A percentile compares a stretch with the other conserved stretches of the same genome.
Conservation (phyloP, 2,113 vertebrate species). For the Melanotaenia duboulayi region DNA sequence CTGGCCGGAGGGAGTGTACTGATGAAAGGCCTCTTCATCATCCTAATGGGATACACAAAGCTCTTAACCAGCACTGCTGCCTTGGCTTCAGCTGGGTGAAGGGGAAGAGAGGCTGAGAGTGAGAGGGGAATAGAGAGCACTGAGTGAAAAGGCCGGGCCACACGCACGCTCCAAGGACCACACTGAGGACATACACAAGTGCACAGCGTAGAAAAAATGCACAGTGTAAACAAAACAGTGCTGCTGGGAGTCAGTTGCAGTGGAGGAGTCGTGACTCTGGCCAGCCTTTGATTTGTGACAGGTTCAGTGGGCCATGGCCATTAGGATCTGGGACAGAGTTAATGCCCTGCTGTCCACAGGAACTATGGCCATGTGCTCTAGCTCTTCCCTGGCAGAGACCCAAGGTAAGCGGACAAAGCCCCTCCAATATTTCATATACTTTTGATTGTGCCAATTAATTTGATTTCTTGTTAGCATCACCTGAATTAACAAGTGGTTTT, state of each 20-base stretch:
- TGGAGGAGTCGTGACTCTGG: slow-evolving; percentile 43
- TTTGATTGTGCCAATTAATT: background rate
- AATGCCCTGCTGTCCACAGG: slow-evolving; percentile 65
- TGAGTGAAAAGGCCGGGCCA: slow-evolving; percentile 43
- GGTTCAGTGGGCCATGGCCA: slow-evolving; percentile 52
- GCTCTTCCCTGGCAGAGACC: slow-evolving; percentile 24
- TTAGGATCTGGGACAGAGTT: slow-evolving; percentile 62
- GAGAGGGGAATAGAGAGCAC: slow-evolving; percentile 13
- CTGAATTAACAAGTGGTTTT: background rate
- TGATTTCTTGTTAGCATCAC: background rate
- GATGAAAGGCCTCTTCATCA: slow-evolving; percentile 86
- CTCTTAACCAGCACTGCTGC: slow-evolving; percentile 79
- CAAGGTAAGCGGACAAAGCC: slow-evolving; percentile 9
- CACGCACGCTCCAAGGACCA: slow-evolving; percentile 35
- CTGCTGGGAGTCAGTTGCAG: slow-evolving; percentile 34
- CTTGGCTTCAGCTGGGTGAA: slow-evolving; percentile 66
- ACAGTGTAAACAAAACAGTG: slow-evolving; percentile 54
- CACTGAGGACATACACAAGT: slow-evolving; percentile 50
- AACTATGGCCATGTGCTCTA: slow-evolving; percentile 21
- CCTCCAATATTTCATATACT: slow-evolving; percentile 6
- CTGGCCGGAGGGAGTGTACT: slow-evolving; percentile 77
- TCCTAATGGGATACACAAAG: slow-evolving; percentile 84
- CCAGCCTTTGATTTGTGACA: slow-evolving; percentile 38
- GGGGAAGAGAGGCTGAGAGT: slow-evolving; percentile 33
- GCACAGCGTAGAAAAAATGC: slow-evolving; percentile 52